phyloP scores from a whole-genome alignment of 2,797 vertebrate species.

The Cottoperca gobio region DNA sequence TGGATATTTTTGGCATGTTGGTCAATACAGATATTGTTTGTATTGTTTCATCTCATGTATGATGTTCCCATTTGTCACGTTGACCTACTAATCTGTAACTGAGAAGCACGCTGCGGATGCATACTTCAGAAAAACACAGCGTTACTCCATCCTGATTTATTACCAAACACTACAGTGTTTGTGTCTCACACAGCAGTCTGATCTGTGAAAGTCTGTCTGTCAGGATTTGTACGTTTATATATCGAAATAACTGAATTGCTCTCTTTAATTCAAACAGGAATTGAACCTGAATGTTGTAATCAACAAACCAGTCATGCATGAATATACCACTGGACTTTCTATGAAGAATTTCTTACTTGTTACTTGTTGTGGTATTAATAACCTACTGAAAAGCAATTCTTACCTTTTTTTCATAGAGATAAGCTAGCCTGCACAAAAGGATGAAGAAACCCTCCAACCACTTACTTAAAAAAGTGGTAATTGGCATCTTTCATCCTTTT shows the following conservation, averaged over 20 bases:
- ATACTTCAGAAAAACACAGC: neutral
- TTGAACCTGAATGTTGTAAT: constrained; percentile 25
- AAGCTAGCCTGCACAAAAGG: neutral
- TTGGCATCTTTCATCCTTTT: neutral
- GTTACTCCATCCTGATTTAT: constrained; percentile 5
- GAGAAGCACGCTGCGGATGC: constrained; percentile 7
- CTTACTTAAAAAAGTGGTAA: constrained; percentile 1
- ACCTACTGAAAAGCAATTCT: neutral
- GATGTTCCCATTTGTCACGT: constrained; percentile 11
- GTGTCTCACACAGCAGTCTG: constrained; percentile 11
- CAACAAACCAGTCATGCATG: constrained; percentile 31
- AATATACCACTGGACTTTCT: constrained; percentile 1
- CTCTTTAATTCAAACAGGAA: constrained; percentile 13
- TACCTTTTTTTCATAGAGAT: neutral
- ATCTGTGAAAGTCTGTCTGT: constrained; percentile 17
- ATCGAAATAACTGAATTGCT: constrained; percentile 23
- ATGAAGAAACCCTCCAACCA: neutral
- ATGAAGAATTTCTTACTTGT: neutral
- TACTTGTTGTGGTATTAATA: neutral
- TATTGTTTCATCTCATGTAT: constrained; percentile 20
- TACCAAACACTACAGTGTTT: neutral
- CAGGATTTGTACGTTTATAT: constrained; percentile 7
- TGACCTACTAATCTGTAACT: constrained; percentile 38
- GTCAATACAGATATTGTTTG: neutral
- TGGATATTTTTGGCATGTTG: neutral